Evolutionary conservation across 2,888 invertebrate species (phyloP).

Genomic region (Caenorhabditis sp.): DNA sequence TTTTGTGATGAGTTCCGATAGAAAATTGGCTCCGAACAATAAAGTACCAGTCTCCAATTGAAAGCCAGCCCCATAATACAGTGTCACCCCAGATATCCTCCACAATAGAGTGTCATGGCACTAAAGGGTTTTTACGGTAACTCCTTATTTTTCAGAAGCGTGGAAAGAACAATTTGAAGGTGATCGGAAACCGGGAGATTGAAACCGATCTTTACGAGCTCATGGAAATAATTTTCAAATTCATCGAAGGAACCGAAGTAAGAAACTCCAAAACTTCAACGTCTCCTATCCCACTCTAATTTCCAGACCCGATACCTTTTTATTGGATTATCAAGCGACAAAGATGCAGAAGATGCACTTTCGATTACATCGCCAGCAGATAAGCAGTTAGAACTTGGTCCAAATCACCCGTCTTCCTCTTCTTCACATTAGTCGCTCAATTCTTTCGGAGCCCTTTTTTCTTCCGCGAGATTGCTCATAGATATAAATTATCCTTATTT

Average conservation of each 20-base stretch:
- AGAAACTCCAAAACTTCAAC: neutral
- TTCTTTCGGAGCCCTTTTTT: conserved; percentile 19
- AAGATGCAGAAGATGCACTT: conserved; percentile 26
- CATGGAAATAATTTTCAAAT: too few species aligned
- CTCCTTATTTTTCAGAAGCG: too few species aligned
- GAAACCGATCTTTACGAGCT: conserved; percentile 42
- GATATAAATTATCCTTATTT: conserved; percentile 25
- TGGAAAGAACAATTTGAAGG: too few species aligned
- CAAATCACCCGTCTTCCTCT: neutral
- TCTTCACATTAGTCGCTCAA: conserved; percentile 4
- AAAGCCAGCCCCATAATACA: too few species aligned
- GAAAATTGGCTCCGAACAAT: too few species aligned
- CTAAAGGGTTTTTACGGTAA: too few species aligned
- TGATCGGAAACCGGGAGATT: too few species aligned
- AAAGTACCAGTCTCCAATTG: too few species aligned
- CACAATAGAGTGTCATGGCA: too few species aligned
- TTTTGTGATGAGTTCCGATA: too few species aligned
- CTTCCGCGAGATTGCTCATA: conserved; percentile 19
- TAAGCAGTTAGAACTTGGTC: neutral
- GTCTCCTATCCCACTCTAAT: neutral
- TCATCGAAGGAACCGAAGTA: conserved; percentile 32
- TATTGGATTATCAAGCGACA: conserved; percentile 50
- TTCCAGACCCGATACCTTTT: conserved; percentile 41
- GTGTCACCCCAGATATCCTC: too few species aligned
- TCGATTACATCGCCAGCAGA: conserved; percentile 1